Base-by-base conservation (phyloP, 2,113 vertebrate genomes). In the Scomber colias region DNA sequence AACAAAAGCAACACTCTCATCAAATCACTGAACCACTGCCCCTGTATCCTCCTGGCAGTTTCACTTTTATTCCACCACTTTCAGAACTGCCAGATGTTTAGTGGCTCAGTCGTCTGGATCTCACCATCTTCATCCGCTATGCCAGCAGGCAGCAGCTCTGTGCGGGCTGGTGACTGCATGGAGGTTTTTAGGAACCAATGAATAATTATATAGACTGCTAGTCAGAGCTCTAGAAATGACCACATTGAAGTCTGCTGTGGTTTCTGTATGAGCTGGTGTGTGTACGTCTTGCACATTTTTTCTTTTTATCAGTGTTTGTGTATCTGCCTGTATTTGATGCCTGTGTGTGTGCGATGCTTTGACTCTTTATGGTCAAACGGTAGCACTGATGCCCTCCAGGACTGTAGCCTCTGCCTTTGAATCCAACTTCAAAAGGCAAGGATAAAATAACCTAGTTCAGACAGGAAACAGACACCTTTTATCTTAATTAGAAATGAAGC, bases 401-500 rank as follows among this genome's bases (percentile, higher is more conserved):
- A 84, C 67, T 73, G 48, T 56, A 81, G 60, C 68, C 64, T 73
- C 35, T 10, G 75, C 62, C 79, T 92, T 92, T 94, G 91, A 93
- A 88, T 89, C 61, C 30, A 44, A 86, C 92, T 92, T 95, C 90
- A 94, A 92, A 75, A 79, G 67, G 70, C 27, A 27, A 82, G 53
- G 59, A 81, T 89, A 71, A 92, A 90, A 77, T 45, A 24, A 54
- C 27, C n/a, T 30, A 77, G 88, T 85, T 82, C 83, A 82, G 89
- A 86, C 71, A 86, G 75, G 73, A 92, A 89, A 87, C 69, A 83
- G 67, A 75, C 78, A 81, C 67, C 75, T 91, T 93, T 92, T 88
- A 86, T 90, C 84, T 89, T 87, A 92, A 94, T 94, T 93, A 92
- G 72, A 93, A 94, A 87, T 75, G 51, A 89, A 87, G 86, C 83